phyloP scores from a whole-genome alignment of 2,113 vertebrate species.

The Aphyosemion australe region DNA sequence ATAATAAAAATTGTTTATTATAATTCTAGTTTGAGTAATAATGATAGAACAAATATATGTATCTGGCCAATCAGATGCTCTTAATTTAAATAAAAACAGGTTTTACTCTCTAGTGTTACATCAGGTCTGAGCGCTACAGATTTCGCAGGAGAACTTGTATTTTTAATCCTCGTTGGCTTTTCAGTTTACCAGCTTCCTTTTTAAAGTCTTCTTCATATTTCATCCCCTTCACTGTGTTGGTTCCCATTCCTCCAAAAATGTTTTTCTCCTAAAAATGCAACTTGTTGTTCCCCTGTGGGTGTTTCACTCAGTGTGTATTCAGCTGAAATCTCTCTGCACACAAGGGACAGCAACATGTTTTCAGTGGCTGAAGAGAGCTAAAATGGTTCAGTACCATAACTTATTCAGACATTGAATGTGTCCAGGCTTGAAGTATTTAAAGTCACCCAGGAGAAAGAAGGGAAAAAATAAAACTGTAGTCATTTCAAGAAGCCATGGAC shows the following conservation, averaged over 20 bases:
- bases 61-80: too few species aligned
- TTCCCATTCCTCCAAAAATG: conserved; percentile 37
- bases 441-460: conserved; percentile 21
- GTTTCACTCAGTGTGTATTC: conserved; percentile 51
- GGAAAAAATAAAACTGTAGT: conserved; percentile 38
- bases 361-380: conserved; percentile 50
- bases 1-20: too few species aligned
- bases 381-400: conserved; percentile 67
- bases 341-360: conserved; percentile 69
- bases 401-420: conserved; percentile 71
- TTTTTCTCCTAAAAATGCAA: conserved; percentile 9
- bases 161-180: conserved; percentile 15
- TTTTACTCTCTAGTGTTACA: conserved; percentile 13
- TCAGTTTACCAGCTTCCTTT: background rate
- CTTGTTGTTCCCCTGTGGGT: conserved; percentile 31
- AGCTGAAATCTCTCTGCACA: conserved; percentile 56
- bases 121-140: conserved; percentile 7
- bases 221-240: conserved; percentile 25
- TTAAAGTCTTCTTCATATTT: conserved; percentile 56
- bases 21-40: too few species aligned
- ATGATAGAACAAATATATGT: too few species aligned
- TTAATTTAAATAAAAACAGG: conserved; percentile 18
- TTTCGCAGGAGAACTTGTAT: conserved; percentile 25
- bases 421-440: conserved; percentile 63
- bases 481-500: conserved; percentile 52